A percentile compares a stretch with the other conserved stretches of the same genome.
These are phyloP conservation scores for Strigamia transsilvanica DNA, from an alignment of 2,888 invertebrate genomes.

Conservation along the genomic window DNA sequence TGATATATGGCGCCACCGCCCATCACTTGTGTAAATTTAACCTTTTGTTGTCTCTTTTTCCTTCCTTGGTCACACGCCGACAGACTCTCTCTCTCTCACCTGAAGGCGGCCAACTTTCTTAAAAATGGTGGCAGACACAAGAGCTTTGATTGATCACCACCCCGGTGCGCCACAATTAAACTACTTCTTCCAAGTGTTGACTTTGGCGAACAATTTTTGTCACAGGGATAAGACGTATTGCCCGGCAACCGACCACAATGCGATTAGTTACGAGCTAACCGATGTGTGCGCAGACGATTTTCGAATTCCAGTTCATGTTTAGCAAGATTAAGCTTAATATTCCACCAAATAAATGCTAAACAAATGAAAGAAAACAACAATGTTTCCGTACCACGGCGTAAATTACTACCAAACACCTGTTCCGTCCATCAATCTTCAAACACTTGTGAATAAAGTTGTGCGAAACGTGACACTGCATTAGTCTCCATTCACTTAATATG, in stretches of 20 bases:
- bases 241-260: no score
- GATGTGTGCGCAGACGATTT: no score
- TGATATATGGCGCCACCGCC: slow-evolving; percentile 27
- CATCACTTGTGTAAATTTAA: slow-evolving; percentile 23
- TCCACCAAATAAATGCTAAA: no score
- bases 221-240: neutral
- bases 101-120: neutral
- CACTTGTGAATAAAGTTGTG: neutral
- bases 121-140: neutral
- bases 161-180: slow-evolving; percentile 20
- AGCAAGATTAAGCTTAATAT: no score
- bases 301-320: no score
- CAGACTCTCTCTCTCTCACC: slow-evolving; percentile 21
- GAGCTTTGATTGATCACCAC: slow-evolving; percentile 29
- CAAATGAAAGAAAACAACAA: no score
- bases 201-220: neutral
- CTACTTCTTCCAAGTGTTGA: neutral
- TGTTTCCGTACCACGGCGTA: no score
- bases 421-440: neutral
- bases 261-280: no score
- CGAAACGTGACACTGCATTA: slow-evolving; percentile 20
- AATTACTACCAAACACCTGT: neutral
- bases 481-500: neutral
- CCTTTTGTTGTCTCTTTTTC: slow-evolving; percentile 21
- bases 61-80: neutral